Evolutionary conservation across 2,888 invertebrate species (phyloP).

Genomic region (Campaea margaritaria): DNA sequence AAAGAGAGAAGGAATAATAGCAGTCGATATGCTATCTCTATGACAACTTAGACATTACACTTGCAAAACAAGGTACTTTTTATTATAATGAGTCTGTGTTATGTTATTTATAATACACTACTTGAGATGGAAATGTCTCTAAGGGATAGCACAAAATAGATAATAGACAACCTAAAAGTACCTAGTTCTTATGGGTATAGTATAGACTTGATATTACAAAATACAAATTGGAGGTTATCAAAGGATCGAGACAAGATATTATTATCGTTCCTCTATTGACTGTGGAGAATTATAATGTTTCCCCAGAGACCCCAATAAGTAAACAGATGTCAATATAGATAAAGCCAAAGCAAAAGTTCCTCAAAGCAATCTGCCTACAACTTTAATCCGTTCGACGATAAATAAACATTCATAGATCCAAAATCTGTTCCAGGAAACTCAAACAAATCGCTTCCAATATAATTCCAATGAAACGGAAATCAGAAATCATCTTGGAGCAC

Average conservation of each 20-base stretch:
- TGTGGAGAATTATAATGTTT: neutral
- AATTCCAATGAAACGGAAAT: conserved; percentile 43
- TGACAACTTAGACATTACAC: no score
- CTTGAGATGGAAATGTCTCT: neutral
- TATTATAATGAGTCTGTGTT: no score
- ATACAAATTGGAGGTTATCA: neutral
- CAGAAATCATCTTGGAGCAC: conserved; percentile 41
- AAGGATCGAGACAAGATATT: neutral
- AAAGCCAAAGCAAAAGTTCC: neutral
- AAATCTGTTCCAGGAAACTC: conserved; percentile 37
- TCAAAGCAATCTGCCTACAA: conserved; percentile 18
- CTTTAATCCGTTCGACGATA: conserved; percentile 30
- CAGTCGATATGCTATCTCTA: no score
- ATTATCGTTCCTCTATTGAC: neutral
- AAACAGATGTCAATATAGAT: conserved; percentile 3
- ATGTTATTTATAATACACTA: no score
- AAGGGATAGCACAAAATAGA: no score
- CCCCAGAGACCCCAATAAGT: neutral
- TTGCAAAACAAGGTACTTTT: no score
- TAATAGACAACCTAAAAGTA: no score
- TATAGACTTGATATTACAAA: no score
- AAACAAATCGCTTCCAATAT: conserved; percentile 38
- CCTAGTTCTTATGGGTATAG: no score
- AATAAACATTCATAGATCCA: conserved; percentile 27
- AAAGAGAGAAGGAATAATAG: no score